These are phyloP conservation scores for Apodemus speciosus DNA, from an alignment of 2,113 vertebrate species.

Conservation along the genomic window DNA sequence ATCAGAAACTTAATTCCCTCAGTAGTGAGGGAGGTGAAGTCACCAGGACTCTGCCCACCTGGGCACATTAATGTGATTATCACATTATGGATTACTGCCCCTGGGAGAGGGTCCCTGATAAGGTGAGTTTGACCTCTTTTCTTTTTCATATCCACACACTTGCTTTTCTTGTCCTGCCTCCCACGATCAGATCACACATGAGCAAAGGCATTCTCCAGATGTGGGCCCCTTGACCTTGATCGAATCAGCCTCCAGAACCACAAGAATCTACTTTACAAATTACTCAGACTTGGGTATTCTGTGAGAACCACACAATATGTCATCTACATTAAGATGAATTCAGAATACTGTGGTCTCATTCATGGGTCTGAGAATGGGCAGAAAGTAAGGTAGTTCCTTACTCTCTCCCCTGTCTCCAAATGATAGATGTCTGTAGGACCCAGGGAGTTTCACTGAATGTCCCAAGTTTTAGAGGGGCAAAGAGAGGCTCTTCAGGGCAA, in stretches of 20 bases:
- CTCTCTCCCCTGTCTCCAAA: background rate
- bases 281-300: background rate
- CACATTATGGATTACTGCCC: background rate
- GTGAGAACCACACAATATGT: background rate
- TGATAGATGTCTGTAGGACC: background rate
- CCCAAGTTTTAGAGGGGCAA: background rate
- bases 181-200: background rate
- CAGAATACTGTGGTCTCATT: background rate
- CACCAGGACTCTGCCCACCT: background rate
- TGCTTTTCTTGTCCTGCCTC: background rate
- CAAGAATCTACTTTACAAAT: background rate
- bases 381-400: no score
- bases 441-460: background rate
- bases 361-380: background rate
- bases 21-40: background rate
- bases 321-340: no score
- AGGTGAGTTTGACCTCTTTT: background rate
- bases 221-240: no score
- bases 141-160: background rate
- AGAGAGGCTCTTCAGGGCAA: background rate
- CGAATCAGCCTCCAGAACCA: background rate
- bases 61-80: background rate
- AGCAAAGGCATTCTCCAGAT: background rate
- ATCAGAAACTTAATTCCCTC: background rate
- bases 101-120: background rate